phyloP scores from a whole-genome alignment of 2,888 invertebrate species.

The Lomographa bimaculata region DNA sequence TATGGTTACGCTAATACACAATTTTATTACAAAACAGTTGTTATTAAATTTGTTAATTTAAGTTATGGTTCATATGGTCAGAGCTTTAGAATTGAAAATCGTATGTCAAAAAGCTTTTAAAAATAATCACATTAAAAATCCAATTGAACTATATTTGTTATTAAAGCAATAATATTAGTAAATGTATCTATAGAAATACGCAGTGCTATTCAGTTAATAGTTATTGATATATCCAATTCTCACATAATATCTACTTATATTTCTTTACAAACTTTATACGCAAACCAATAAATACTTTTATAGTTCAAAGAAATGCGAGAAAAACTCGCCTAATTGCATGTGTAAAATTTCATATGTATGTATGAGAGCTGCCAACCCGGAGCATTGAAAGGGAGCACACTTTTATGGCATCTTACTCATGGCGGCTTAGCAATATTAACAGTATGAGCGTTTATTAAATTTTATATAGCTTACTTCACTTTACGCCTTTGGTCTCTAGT shows the following conservation, averaged over 20 bases:
- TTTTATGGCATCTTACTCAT: constrained; percentile 27
- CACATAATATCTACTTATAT: constrained; percentile 9
- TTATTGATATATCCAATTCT: constrained; percentile 11
- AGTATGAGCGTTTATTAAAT: neutral
- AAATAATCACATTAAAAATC: constrained; percentile 1
- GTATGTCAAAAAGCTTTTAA: constrained; percentile 2
- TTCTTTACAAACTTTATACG: constrained; percentile 8
- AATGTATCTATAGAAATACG: constrained; percentile 4
- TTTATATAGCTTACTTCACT: too few relatives aligned
- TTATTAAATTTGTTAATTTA: too few relatives aligned
- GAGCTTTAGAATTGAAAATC: neutral
- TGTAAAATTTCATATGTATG: constrained; percentile 28
- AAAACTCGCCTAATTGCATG: constrained; percentile 27
- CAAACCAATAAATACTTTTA: constrained; percentile 28
- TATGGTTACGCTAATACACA: too few relatives aligned
- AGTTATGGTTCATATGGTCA: too few relatives aligned
- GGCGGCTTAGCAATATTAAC: neutral
- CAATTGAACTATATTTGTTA: constrained; percentile 1
- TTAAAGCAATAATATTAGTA: constrained; percentile 10
- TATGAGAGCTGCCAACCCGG: constrained; percentile 25
- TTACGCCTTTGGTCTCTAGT: too few relatives aligned
- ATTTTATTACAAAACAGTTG: too few relatives aligned
- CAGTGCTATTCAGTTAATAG: constrained; percentile 5
- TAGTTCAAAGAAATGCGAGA: constrained; percentile 18
- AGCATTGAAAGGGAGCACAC: constrained; percentile 31